Conservation (phyloP, 1,140 invertebrate genomes). For the Apis florea region DNA sequence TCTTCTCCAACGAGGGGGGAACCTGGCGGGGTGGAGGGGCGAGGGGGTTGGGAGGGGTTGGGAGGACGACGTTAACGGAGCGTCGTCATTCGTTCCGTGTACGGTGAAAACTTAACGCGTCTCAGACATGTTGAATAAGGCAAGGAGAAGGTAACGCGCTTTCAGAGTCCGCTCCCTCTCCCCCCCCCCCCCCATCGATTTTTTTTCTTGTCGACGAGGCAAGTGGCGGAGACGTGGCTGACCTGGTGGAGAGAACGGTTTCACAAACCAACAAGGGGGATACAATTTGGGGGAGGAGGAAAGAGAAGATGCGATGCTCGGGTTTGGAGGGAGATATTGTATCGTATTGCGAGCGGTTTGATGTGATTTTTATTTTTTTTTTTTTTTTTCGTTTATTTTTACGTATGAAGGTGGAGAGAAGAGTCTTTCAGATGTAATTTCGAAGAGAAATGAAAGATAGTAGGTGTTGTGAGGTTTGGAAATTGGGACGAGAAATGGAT, state of each 20-base stretch:
- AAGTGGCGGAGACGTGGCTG: neutral
- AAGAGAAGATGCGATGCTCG: no score
- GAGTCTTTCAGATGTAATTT: no score
- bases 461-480: no score
- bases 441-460: no score
- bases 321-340: no score
- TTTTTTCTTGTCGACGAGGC: neutral
- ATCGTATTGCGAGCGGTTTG: neutral
- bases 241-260: conserved; percentile 4
- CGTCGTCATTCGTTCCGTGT: conserved; percentile 53
- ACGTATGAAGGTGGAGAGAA: no score
- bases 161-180: neutral
- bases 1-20: conserved; percentile 23
- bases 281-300: conserved; percentile 14
- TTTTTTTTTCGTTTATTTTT: no score
- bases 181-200: conserved; percentile 48
- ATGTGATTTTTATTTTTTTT: neutral
- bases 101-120: conserved; percentile 60
- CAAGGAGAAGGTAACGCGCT: conserved; percentile 37
- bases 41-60: neutral
- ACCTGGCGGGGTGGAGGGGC: neutral
- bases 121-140: conserved; percentile 55
- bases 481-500: no score
- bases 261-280: neutral
- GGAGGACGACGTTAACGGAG: conserved; percentile 50